These are phyloP conservation scores for Fragum fragum DNA, from an alignment of 2,888 invertebrate species.

Conservation along the genomic window DNA sequence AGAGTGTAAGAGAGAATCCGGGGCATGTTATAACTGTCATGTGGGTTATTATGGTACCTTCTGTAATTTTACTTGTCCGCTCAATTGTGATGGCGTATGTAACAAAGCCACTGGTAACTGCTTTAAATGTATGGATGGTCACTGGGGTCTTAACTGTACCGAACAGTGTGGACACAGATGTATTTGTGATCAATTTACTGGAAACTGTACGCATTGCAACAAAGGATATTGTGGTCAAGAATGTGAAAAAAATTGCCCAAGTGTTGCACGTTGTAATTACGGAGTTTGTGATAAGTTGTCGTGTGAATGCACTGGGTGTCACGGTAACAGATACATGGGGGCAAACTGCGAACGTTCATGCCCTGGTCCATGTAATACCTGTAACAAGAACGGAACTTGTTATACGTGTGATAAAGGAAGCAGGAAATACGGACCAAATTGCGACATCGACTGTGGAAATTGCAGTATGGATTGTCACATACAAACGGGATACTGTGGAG, in stretches of 20 bases:
- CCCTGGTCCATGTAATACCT: background rate
- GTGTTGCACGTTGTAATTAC: background rate
- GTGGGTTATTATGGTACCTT: conserved; percentile 7
- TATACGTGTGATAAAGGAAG: background rate
- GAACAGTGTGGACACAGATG: conserved; percentile 8
- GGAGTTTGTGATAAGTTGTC: conserved; percentile 1
- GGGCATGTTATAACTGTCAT: background rate
- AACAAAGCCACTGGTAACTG: conserved; percentile 18
- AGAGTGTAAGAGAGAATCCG: background rate
- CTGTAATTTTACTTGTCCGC: conserved; percentile 12
- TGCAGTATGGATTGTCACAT: background rate
- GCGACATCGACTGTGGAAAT: background rate
- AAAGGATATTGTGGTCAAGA: background rate
- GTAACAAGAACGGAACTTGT: conserved; percentile 4
- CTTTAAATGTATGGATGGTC: background rate
- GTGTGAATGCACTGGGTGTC: background rate
- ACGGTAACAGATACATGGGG: background rate
- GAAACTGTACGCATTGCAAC: conserved; percentile 9
- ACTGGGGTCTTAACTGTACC: conserved; percentile 18
- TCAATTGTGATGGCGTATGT: background rate
- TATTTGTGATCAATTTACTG: conserved; percentile 7
- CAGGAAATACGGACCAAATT: conserved; percentile 17
- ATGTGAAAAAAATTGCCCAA: conserved; percentile 1
- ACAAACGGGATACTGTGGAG: background rate
- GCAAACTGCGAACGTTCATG: background rate